These are phyloP conservation scores for Larimichthys crocea DNA, from an alignment of 2,113 vertebrate species.

Conservation along the genomic window DNA sequence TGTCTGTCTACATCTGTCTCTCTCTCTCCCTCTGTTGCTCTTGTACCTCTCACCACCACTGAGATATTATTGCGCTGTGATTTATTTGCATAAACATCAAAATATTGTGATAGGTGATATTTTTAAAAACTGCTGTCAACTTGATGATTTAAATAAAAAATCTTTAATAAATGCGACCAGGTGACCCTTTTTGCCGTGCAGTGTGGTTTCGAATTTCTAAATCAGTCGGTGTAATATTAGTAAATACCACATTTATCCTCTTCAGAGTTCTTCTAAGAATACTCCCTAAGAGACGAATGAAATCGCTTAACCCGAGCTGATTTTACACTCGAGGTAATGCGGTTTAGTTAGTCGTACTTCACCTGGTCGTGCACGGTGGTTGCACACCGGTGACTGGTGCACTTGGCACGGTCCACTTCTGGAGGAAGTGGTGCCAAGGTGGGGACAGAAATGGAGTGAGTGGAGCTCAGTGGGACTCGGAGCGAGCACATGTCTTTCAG, in stretches of 20 bases:
- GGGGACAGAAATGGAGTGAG: conserved; percentile 80
- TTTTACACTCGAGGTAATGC: not conserved
- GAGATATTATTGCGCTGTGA: conserved; percentile 63
- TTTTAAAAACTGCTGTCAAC: conserved; percentile 67
- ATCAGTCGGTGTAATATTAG: conserved; percentile 57
- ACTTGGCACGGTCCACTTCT: conserved; percentile 75
- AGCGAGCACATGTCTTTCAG: conserved; percentile 84
- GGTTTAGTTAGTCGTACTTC: conserved; percentile 31
- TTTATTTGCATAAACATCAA: conserved; percentile 79
- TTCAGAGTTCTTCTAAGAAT: conserved; percentile 33
- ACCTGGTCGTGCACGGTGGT: conserved; percentile 57
- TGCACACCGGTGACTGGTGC: conserved; percentile 61
- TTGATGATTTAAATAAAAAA: conserved; percentile 53
- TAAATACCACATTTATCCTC: conserved; percentile 37
- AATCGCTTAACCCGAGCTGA: not conserved
- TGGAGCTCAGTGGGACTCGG: conserved; percentile 80
- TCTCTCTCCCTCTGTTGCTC: conserved; percentile 10
- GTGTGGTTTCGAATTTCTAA: conserved; percentile 66
- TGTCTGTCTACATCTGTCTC: not conserved
- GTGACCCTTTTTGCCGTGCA: conserved; percentile 44
- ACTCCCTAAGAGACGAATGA: conserved; percentile 5
- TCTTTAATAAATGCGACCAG: conserved; percentile 33
- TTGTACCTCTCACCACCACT: conserved; percentile 22
- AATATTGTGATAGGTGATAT: conserved; percentile 73
- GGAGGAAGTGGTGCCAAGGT: conserved; percentile 74